Conservation (phyloP, 2,888 invertebrate species). For the Lycocerus yunnanus region DNA sequence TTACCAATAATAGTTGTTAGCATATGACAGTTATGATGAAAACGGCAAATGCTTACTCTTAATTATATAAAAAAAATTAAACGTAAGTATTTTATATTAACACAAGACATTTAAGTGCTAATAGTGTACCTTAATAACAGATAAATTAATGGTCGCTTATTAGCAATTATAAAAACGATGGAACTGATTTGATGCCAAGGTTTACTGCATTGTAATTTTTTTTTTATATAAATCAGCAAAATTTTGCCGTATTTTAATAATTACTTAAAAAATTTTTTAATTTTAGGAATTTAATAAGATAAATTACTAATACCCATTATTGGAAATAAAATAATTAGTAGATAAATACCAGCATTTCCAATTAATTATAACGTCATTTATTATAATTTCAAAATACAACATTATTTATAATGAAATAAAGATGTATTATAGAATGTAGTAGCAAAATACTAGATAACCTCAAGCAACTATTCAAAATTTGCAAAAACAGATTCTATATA, state of each 20-base stretch:
- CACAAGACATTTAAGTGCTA: not conserved
- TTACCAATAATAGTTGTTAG: not conserved
- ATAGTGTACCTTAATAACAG: not conserved
- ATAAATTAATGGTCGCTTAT: conserved; percentile 2
- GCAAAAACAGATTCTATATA: not conserved
- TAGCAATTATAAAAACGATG: conserved; percentile 18
- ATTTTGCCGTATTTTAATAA: not conserved
- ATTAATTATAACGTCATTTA: not conserved
- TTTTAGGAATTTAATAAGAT: not conserved
- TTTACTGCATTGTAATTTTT: conserved; percentile 4
- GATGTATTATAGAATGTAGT: too few relatives aligned
- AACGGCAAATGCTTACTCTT: not conserved
- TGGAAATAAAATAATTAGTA: not conserved
- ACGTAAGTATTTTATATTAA: not conserved
- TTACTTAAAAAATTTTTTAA: not conserved
- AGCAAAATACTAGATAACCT: too few relatives aligned
- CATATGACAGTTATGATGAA: not conserved
- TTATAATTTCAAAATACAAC: not conserved
- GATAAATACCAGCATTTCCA: not conserved
- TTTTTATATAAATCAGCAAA: conserved; percentile 3
- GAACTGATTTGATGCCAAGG: conserved; percentile 20
- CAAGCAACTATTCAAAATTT: not conserved
- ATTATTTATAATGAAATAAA: too few relatives aligned
- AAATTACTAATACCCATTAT: too few relatives aligned
- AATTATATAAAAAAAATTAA: not conserved